Evolutionary conservation across 2,797 vertebrate genomes (phyloP), one percentile per base, ranked within the genome.

Genomic region (Sparidentex hasta): DNA sequence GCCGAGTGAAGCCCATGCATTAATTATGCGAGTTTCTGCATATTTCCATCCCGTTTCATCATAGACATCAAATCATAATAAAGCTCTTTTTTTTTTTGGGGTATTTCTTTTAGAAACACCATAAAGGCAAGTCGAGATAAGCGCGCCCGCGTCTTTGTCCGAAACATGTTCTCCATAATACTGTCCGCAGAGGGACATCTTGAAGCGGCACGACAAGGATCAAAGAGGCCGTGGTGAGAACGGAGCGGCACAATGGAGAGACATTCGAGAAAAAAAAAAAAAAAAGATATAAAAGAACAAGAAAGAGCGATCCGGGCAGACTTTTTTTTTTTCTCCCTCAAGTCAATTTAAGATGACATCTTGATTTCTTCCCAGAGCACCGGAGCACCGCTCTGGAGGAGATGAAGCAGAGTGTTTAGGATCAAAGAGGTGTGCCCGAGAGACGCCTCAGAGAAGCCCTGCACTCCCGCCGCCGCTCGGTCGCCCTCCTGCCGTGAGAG

Each of bases 341-440:
- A 94, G 90, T 93, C 93, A 93, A 92, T 95, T 95, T 93, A 90
- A 91, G 90, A 92, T 95, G 93, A 95, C 93, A 93, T 95, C 94
- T 95, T 94, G 93, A 95, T 95, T 95, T 94, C 90, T 94, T 90
- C 89, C 85, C 88, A 72, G 85, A 82, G 90, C 82, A 85, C 79
- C 50, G 74, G 70, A 73, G 82, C 78, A 83, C 77, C 68, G 87
- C 87, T 89, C 79, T 56, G 80, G 83, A 86, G 81, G 87, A 93
- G 92, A 94, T 92, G 92, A 94, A 94, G 90, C 86, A 64, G 80
- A 87, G 90, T 90, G 89, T 93, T 95, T 91, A 90, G 91, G 93
- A 94, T 94, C 93, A 95, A 95, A 95, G 93, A 87, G 88, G 83
- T 82, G 85, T 82, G 81, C 84, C 74, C 25, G 76, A 41, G 87